Percentiles rank a stretch among this genome's conserved stretches.
Conservation (phyloP, 2,113 vertebrate species). For the Vombatus ursinus region DNA sequence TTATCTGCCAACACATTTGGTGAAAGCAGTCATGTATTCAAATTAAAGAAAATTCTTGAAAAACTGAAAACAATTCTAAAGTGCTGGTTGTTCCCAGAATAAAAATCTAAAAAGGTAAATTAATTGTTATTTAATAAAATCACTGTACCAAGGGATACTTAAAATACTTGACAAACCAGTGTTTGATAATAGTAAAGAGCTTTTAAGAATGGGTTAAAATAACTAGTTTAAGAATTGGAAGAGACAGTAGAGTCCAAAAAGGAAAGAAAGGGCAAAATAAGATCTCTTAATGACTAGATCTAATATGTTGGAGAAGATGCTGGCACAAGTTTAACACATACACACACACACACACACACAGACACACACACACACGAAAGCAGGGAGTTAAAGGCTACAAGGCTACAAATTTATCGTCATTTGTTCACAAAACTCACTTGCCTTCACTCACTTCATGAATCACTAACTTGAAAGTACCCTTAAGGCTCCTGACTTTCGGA, state of each 20-base stretch:
- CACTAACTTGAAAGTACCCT: conserved; percentile 45
- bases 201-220: background rate
- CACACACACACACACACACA: background rate
- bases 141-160: background rate
- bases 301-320: conserved; percentile 15
- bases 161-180: background rate
- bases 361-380: background rate
- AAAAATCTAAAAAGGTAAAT: conserved; percentile 14
- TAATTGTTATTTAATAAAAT: background rate
- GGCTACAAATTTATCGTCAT: conserved; percentile 46
- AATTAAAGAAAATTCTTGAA: background rate
- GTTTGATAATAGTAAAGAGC: background rate
- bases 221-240: background rate
- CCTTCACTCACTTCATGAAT: conserved; percentile 27
- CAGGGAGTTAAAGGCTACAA: conserved; percentile 30
- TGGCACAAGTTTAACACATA: conserved; percentile 19
- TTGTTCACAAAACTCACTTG: background rate
- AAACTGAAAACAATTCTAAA: background rate
- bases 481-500: conserved; percentile 53
- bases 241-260: background rate
- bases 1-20: background rate
- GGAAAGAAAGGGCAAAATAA: background rate
- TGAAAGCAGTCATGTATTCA: background rate
- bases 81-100: background rate
- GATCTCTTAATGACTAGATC: conserved; percentile 17